Percentiles rank a stretch among this genome's conserved stretches.
Evolutionary conservation across 2,888 invertebrate genomes (phyloP).

Genomic region (Gonocerus acuteangulatus): DNA sequence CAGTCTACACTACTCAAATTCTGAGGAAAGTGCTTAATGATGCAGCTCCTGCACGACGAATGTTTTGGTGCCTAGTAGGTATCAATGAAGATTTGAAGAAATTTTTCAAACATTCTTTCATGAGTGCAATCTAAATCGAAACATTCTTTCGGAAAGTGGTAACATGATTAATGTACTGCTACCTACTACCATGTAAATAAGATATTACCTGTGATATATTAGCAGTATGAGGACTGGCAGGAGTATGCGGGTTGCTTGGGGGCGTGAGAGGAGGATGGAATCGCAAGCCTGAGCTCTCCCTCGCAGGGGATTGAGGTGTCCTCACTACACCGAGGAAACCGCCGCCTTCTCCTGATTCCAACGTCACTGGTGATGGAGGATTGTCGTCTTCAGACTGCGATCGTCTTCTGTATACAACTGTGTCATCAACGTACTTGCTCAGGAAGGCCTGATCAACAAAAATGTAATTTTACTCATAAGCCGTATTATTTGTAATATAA

Average conservation of each 20-base stretch:
- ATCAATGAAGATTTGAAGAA: no score
- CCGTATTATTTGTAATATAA: no score
- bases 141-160: no score
- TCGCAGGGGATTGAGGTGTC: constrained; percentile 55
- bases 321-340: constrained; percentile 45
- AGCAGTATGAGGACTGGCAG: constrained; percentile 68
- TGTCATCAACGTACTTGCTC: constrained; percentile 88
- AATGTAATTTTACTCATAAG: not conserved
- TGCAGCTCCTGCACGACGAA: no score
- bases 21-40: no score
- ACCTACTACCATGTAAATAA: no score
- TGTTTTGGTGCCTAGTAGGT: no score
- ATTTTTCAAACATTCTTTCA: no score
- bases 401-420: constrained; percentile 67
- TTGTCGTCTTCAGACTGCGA: constrained; percentile 93
- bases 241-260: constrained; percentile 77
- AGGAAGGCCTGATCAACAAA: constrained; percentile 60
- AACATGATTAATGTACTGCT: no score
- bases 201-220: constrained; percentile 45
- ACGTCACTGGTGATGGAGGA: constrained; percentile 85
- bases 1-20: no score
- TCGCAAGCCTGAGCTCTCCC: constrained; percentile 57
- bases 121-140: no score
- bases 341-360: constrained; percentile 51
- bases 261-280: constrained; percentile 84